A percentile compares a stretch with the other conserved stretches of the same genome.
These are phyloP conservation scores for Tragelaphus strepsiceros DNA, from an alignment of 2,113 vertebrate species.

Conservation along the genomic window DNA sequence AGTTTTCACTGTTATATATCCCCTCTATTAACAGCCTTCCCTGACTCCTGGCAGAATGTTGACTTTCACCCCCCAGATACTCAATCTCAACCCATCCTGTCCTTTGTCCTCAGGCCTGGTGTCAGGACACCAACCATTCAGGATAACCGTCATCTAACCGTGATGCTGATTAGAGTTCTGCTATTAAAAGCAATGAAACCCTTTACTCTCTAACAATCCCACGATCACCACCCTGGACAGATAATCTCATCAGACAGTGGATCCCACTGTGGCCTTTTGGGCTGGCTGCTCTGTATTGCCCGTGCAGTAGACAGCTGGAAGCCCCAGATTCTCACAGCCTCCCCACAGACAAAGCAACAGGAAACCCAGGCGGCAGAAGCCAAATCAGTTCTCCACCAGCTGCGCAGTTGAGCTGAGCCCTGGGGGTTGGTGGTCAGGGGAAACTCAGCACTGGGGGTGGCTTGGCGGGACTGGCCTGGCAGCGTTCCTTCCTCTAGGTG, in stretches of 20 bases:
- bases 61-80: background rate
- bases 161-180: background rate
- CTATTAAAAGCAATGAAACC: background rate
- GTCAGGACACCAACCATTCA: background rate
- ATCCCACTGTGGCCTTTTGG: background rate
- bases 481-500: background rate
- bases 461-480: background rate
- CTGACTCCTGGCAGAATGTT: background rate
- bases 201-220: background rate
- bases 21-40: background rate
- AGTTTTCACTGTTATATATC: background rate
- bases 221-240: too few species aligned
- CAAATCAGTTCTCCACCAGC: background rate
- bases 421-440: background rate
- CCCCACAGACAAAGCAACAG: background rate
- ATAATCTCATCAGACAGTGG: background rate
- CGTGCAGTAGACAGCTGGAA: background rate
- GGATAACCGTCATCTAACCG: background rate
- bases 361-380: fast-evolving
- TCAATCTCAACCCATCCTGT: background rate
- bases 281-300: background rate
- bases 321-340: background rate
- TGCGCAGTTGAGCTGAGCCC: background rate
- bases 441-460: background rate
- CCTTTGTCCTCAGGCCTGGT: background rate